phyloP scores from a whole-genome alignment of 1,140 invertebrate genomes.

The Procambarus clarkii region DNA sequence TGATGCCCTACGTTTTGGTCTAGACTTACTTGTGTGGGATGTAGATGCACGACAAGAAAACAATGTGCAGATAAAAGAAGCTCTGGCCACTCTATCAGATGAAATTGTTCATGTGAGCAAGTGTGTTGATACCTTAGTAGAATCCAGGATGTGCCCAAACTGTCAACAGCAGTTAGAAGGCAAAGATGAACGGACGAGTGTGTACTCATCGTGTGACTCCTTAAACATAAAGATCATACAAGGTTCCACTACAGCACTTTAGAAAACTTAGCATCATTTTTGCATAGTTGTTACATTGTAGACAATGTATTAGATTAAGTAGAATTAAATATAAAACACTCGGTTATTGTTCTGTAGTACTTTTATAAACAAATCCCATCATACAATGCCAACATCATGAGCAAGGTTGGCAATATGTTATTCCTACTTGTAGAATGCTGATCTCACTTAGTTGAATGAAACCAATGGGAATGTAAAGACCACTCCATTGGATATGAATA shows the following conservation, averaged over 20 bases:
- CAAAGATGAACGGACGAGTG: constrained; percentile 18
- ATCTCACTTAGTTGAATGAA: too few relatives aligned
- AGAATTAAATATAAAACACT: too few relatives aligned
- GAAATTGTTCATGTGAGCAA: constrained; percentile 41
- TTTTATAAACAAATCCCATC: too few relatives aligned
- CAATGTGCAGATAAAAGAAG: constrained; percentile 37
- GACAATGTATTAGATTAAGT: too few relatives aligned
- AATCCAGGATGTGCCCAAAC: neutral
- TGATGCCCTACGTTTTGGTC: constrained; percentile 67
- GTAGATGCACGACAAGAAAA: constrained; percentile 64
- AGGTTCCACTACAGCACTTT: neutral
- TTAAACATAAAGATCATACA: neutral
- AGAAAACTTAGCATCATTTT: too few relatives aligned
- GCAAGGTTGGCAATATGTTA: too few relatives aligned
- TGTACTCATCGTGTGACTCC: constrained; percentile 41
- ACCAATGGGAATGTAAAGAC: too few relatives aligned
- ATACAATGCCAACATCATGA: too few relatives aligned
- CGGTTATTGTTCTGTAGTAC: too few relatives aligned
- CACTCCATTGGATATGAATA: too few relatives aligned
- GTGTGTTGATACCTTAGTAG: constrained; percentile 19
- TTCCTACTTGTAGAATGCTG: too few relatives aligned
- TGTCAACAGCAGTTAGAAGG: constrained; percentile 3
- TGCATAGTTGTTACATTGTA: too few relatives aligned
- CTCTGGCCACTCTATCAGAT: constrained; percentile 30
- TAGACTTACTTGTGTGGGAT: constrained; percentile 69